Evolutionary conservation across 2,888 invertebrate species (phyloP), one percentile per base, ranked within the genome.

Genomic region (Homarus gammarus): DNA sequence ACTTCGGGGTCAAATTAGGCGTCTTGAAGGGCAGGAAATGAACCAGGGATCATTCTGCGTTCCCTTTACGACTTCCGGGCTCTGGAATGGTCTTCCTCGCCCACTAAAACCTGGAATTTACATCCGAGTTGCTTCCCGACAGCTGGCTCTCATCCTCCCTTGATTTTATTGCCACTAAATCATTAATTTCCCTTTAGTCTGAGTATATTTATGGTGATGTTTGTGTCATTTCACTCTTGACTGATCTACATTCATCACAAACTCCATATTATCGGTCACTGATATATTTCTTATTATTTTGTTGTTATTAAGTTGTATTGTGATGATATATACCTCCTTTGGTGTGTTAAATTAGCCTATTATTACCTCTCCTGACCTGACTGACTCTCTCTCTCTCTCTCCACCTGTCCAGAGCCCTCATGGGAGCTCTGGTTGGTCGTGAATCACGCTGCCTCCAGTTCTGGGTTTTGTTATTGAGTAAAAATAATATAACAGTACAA

Each of bases 331-430:
- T 44, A 44, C 44, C 44, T 44, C 44, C 44, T 44, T 44, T 44
- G 44, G 12, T 44, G 44, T 44, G 44, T 12, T 44, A n/a, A n/a
- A n/a, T n/a, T n/a, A n/a, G n/a, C n/a, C n/a, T 44, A 44, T 44
- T 44, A 44, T 31, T 27, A 18, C 15, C 70, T 70, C 70, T 70
- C 70, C 31, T 31, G 22, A n/a, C 31, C 70, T 70, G 27, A 27
- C 70, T 70, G 27, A 27, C 70, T 70, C 70, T 70, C 70, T 70
- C 70, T 70, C 70, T 70, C 70, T 70, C 70, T 70, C 70, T 70
- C 70, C 31, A n/a, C 31, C 70, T 70, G 5, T 36, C n/a, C n/a
- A n/a, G n/a, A n/a, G n/a, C n/a, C n/a, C n/a, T n/a, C n/a, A n/a
- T n/a, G n/a, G n/a, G 5, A 2, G 27, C 38, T 70, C 27, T 27